Percentiles rank a stretch among this genome's conserved stretches.
Evolutionary conservation across 1,140 invertebrate species (phyloP).

Genomic region (Drosophila pseudoobscura): DNA sequence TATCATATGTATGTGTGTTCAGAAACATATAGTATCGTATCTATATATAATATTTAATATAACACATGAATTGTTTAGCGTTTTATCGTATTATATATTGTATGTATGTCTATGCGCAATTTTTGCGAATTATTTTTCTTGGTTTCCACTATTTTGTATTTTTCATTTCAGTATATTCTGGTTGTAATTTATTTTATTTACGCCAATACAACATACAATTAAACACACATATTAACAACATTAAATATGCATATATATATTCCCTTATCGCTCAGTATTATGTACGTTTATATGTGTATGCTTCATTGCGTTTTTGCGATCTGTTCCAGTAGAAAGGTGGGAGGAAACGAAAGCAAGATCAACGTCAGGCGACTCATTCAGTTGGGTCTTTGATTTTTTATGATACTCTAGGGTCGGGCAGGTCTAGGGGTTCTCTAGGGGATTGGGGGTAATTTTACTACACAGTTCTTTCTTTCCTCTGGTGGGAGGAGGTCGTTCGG

Average conservation of each 20-base stretch:
- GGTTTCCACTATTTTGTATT: slow-evolving; percentile 17
- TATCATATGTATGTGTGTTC: slow-evolving; percentile 38
- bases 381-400: neutral
- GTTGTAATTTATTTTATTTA: slow-evolving; percentile 55
- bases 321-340: no score
- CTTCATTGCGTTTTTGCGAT: neutral
- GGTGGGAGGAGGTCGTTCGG: neutral
- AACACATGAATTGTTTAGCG: slow-evolving; percentile 29
- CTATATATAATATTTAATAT: slow-evolving; percentile 33
- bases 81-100: neutral
- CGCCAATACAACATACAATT: slow-evolving; percentile 45
- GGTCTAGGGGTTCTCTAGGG: no score
- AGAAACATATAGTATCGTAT: slow-evolving; percentile 47
- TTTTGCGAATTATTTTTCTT: slow-evolving; percentile 45
- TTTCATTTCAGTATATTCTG: slow-evolving; percentile 22
- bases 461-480: slow-evolving; percentile 2
- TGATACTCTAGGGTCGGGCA: neutral
- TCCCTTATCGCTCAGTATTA: slow-evolving; percentile 15
- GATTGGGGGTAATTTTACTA: neutral
- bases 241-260: slow-evolving; percentile 62
- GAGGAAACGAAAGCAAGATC: neutral
- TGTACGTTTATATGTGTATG: slow-evolving; percentile 19
- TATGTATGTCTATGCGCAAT: slow-evolving; percentile 7
- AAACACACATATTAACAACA: slow-evolving; percentile 72
- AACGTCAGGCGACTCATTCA: neutral